A percentile compares a stretch with the other conserved stretches of the same genome.
phyloP scores from a whole-genome alignment of 2,113 vertebrate genomes.

The Atlantisia rogersi region DNA sequence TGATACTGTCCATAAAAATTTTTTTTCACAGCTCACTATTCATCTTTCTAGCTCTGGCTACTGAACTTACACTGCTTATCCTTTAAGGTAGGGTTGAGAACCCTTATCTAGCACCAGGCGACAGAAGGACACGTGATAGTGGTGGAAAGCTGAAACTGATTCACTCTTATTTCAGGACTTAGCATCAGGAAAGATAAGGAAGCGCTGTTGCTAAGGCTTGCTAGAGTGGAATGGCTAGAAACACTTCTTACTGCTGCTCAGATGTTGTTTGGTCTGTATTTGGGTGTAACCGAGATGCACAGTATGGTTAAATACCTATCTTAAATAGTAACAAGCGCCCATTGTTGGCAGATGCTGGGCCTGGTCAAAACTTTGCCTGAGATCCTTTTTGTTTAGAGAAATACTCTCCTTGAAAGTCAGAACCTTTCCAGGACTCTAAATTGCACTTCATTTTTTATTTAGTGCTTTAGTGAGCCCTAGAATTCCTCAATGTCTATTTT shows the following conservation, averaged over 20 bases:
- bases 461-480: neutral
- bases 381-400: neutral
- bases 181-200: neutral
- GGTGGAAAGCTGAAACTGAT: slow-evolving; percentile 25
- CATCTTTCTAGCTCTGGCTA: neutral
- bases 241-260: neutral
- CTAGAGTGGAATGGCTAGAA: neutral
- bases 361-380: neutral
- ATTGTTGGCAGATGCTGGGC: neutral
- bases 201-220: neutral
- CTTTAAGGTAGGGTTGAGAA: neutral
- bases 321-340: neutral
- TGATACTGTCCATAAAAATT: neutral
- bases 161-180: slow-evolving; percentile 10
- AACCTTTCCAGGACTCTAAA: neutral
- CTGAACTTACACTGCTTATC: neutral
- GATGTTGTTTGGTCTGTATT: neutral
- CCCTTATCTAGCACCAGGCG: neutral
- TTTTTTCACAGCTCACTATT: neutral
- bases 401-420: neutral
- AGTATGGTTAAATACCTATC: neutral
- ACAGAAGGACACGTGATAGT: neutral
- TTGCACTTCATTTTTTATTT: neutral
- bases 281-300: neutral
- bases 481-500: neutral